These are phyloP conservation scores for Lagocephalus sceleratus DNA, from an alignment of 2,797 vertebrate genomes.

Conservation along the genomic window DNA sequence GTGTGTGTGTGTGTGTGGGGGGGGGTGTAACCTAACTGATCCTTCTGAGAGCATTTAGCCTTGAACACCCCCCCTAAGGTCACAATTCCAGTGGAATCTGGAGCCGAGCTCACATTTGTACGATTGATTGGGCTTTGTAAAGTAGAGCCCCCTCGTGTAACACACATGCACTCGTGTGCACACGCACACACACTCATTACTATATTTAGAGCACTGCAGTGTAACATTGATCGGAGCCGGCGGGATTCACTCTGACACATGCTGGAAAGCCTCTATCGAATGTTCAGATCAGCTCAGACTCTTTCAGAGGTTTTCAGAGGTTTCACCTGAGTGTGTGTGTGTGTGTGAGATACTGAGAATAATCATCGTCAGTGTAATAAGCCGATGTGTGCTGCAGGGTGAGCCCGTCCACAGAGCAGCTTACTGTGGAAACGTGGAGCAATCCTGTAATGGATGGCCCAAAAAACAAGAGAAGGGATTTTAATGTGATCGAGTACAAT, in stretches of 20 bases:
- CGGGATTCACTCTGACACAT: conserved; percentile 41
- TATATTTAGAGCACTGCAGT: conserved; percentile 52
- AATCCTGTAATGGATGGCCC: conserved; percentile 10
- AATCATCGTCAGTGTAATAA: conserved; percentile 13
- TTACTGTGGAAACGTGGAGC: conserved; percentile 11
- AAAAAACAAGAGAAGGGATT: conserved; percentile 1
- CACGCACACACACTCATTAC: conserved; percentile 13
- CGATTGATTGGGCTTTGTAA: too few species aligned
- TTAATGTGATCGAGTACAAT: conserved; percentile 27
- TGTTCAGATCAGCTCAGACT: background rate
- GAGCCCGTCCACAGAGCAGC: conserved; percentile 17
- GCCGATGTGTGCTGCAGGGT: background rate
- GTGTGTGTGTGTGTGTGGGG: too few species aligned
- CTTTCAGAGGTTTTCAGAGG: too few species aligned
- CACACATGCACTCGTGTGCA: conserved; percentile 5
- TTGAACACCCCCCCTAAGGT: too few species aligned
- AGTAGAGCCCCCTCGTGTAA: background rate
- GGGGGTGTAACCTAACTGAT: too few species aligned
- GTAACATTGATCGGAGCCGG: conserved; percentile 31
- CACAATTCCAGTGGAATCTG: too few species aligned
- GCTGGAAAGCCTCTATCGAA: conserved; percentile 25
- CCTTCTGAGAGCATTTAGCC: too few species aligned
- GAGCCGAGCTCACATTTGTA: too few species aligned
- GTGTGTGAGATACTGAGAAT: too few species aligned
- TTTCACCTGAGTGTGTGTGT: too few species aligned